phyloP scores from a whole-genome alignment of 35 echinoderm and acorn worm genomes.

The Stichopus chloronotus region DNA sequence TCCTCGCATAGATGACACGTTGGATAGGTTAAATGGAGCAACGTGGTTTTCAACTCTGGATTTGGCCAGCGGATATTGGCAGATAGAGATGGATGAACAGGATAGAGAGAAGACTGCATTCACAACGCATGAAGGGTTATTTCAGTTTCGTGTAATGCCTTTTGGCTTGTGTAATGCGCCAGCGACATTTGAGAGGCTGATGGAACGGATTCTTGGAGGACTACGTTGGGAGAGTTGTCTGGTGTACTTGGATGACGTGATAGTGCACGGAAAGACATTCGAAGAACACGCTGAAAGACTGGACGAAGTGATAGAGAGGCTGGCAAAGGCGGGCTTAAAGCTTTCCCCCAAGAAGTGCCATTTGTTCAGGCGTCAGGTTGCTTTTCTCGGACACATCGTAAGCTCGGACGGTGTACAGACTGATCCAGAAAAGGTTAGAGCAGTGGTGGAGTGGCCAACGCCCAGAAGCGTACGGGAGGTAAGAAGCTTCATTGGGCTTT shows the following conservation, averaged over 20 bases:
- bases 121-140: too few species aligned
- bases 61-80: background rate
- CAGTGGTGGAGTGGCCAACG: background rate
- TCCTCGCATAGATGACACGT: too few species aligned
- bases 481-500: constrained; percentile 24
- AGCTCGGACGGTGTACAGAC: background rate
- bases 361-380: background rate
- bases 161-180: too few species aligned
- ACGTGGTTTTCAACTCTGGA: background rate
- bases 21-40: too few species aligned
- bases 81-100: background rate
- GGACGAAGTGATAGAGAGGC: background rate
- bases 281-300: background rate
- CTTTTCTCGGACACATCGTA: background rate
- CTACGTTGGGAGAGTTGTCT: too few species aligned
- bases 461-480: constrained; percentile 2
- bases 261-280: background rate
- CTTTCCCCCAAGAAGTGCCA: background rate
- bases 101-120: background rate
- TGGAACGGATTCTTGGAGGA: too few species aligned
- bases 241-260: too few species aligned
- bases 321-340: background rate
- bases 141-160: too few species aligned
- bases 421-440: background rate
- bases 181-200: too few species aligned